Base-by-base conservation (phyloP, 1,140 invertebrate genomes). In the Heliconius hermathena region DNA sequence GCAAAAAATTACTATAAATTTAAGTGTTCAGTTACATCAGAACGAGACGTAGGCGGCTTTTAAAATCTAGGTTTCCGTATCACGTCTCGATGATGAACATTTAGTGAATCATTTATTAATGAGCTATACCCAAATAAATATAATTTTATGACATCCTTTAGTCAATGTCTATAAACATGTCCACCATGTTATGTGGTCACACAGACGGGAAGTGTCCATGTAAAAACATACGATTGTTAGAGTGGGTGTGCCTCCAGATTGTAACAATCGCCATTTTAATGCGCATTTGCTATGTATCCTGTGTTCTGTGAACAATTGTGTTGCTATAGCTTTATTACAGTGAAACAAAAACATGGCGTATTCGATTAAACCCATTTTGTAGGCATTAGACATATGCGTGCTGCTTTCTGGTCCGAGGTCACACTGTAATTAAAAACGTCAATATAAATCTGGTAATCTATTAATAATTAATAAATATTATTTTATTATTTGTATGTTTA, bases 121-220 rank as follows among this genome's bases (percentile, higher is more conserved):
- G 49, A 78, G 18, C 36, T 66, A 33, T 71, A 8, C 71, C n/a
- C 70, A 70, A 52, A 46, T 76, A 71, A 73, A 73, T 70, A 73
- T 29, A 52, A 38, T 66, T 74, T 74, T 60, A 70, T 79, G 22
- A 49, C 22, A 22, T 22, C 38, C 33, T 22, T 22, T 73, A 38
- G 16, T 54, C 29, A 38, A 26, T 77, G 76, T 77, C 73, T 54
- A 71, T 77, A 77, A 77, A 77, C 71, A 77, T 20, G 29, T 41
- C 33, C 8, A 52, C 41, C 38, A 46, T 20, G 9, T 41, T 41
- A 71, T 54, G 38, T 52, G 8, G 18, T 46, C 46, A n/a, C 38
- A 78, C 70, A 89, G 89, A 93, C 90, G 91, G 91, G 91, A 91
- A 91, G 84, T 81, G 79, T 80, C 60, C 83, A 79, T 85, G 81